Evolutionary conservation across 2,113 vertebrate genomes (phyloP), one percentile per base, ranked within the genome.

Genomic region (Urocitellus parryii): DNA sequence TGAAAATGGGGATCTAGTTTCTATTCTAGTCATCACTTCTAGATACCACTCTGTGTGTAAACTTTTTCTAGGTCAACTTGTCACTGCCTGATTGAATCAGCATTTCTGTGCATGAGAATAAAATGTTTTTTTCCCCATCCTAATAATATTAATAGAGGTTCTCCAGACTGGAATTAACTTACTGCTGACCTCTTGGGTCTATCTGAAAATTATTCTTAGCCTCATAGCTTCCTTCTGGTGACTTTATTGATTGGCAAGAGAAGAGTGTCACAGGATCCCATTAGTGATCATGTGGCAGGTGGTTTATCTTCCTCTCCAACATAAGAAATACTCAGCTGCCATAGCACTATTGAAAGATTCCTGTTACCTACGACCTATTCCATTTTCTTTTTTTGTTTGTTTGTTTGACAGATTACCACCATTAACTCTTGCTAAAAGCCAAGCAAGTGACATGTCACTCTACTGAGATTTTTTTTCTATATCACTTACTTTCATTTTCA

Each of bases 371-470:
- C 20, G 13, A 25, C 82, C 56, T 25, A 4, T 25, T 78, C 63
- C 17, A 45, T 37, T 18, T 70, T 70, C 25, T 51, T 58, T 68
- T 65, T 53, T 96, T 96, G 24, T 85, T 96, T 96, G 27, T 85
- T 81, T 77, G 17, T 67, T 77, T 45, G 80, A 72, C 29, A 77
- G 63, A 79, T 53, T 16, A 84, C 63, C 27, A 65, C 63, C 73
- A 29, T 92, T 85, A 90, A 68, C 48, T 65, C 70, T 74, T 56
- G 29, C 81, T 81, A 65, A 80, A 94, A 90, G 51, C 27, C 65
- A 65, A 51, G 78, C 48, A 39, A 73, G 39, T 63, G 79, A 70
- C 8, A 1, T 32, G n/a, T 51, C 14, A 8, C 65, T 81, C 78
- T 61, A 9, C 29, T 4, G 65, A 88, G 86, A 94, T 32, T 63